Conservation (phyloP, 2,888 invertebrate genomes). For the Branchellion lobata region DNA sequence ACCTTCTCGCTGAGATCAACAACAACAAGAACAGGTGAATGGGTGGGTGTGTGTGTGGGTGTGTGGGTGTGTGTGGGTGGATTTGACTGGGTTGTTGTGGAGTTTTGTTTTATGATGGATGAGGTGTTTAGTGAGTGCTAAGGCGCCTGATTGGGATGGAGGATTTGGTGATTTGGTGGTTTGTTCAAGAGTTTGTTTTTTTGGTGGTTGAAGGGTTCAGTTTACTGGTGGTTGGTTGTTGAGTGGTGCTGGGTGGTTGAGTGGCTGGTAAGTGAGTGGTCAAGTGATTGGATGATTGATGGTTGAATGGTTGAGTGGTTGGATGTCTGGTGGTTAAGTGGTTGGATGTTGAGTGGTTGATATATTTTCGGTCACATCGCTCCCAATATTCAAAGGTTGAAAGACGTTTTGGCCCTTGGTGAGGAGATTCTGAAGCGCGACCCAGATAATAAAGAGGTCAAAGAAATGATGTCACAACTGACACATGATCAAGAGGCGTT, state of each 20-base stretch:
- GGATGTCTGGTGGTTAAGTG: no score
- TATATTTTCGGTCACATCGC: no score
- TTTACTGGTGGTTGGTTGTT: background rate
- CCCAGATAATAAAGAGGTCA: constrained; percentile 64
- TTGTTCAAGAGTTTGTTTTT: no score
- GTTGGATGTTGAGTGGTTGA: no score
- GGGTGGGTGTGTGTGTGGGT: background rate
- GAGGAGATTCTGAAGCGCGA: constrained; percentile 69
- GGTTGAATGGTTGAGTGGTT: no score
- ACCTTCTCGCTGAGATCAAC: constrained; percentile 84
- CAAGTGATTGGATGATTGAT: background rate
- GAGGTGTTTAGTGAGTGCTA: no score
- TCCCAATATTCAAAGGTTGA: constrained; percentile 54
- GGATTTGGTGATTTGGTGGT: no score
- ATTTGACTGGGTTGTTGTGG: background rate
- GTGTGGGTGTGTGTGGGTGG: background rate
- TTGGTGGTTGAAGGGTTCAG: no score
- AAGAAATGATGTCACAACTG: background rate
- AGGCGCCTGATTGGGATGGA: no score
- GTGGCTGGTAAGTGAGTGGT: background rate
- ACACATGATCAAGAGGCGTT: constrained; percentile 73
- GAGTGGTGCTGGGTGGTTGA: background rate
- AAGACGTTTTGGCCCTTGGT: constrained; percentile 63
- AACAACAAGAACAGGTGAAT: constrained; percentile 81
- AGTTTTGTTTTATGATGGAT: no score